Conservation (phyloP, 2,797 vertebrate species). For the Syngnathus acus region DNA sequence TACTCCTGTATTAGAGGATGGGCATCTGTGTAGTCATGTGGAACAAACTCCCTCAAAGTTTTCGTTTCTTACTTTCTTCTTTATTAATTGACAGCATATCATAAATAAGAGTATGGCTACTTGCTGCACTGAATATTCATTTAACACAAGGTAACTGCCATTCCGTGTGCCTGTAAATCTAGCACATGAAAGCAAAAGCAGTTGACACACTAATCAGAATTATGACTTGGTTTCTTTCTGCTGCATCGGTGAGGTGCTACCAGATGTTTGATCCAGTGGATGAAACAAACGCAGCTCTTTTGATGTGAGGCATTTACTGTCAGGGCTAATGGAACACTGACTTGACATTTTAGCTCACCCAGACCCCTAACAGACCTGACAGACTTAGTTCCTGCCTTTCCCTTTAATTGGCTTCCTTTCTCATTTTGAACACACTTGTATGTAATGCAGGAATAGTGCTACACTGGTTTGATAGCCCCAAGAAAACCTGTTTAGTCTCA, state of each 20-base stretch:
- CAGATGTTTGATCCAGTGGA: conserved; percentile 41
- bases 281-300: conserved; percentile 39
- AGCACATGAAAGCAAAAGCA: conserved; percentile 24
- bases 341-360: conserved; percentile 50
- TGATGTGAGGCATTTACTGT: conserved; percentile 44
- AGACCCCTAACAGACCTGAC: conserved; percentile 37
- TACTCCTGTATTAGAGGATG: background rate
- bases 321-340: conserved; percentile 47
- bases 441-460: background rate
- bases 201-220: conserved; percentile 18
- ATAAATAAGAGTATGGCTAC: background rate
- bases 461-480: too few species aligned
- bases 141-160: background rate
- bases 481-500: too few species aligned
- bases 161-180: conserved; percentile 1
- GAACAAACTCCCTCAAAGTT: background rate
- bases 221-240: conserved; percentile 10
- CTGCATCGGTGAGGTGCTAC: conserved; percentile 33
- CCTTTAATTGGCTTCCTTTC: conserved; percentile 47
- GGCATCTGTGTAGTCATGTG: background rate
- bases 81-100: background rate
- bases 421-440: conserved; percentile 10
- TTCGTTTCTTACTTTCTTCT: background rate
- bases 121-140: background rate
- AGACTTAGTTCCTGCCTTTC: conserved; percentile 42